Percentiles rank a stretch among this genome's conserved stretches.
These are phyloP conservation scores for Abrostola tripartita DNA, from an alignment of 2,888 invertebrate genomes.

Conservation along the genomic window DNA sequence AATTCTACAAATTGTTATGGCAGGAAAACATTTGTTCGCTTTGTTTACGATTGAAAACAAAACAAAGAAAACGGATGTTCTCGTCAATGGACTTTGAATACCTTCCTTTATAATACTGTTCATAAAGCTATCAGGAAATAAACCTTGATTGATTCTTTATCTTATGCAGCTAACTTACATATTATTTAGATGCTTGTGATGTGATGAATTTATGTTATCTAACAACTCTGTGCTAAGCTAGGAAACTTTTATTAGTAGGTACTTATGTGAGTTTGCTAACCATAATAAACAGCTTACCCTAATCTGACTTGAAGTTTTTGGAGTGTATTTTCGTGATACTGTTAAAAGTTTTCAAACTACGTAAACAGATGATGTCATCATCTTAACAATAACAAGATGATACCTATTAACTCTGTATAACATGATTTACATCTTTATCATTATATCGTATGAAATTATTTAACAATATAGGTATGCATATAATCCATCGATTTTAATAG, in stretches of 20 bases:
- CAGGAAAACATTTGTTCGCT: conserved; percentile 42
- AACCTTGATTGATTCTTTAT: conserved; percentile 17
- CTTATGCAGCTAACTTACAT: not conserved
- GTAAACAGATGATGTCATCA: too few species aligned
- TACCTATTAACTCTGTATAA: too few species aligned
- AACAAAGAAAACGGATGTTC: conserved; percentile 54
- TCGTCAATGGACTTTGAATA: conserved; percentile 18
- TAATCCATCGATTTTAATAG: too few species aligned
- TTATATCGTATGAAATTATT: too few species aligned
- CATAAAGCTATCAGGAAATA: conserved; percentile 19
- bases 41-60: conserved; percentile 54
- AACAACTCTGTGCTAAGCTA: not conserved
- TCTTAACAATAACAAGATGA: too few species aligned
- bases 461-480: too few species aligned
- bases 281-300: not conserved
- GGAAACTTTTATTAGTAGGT: not conserved
- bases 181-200: not conserved
- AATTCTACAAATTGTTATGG: conserved; percentile 20
- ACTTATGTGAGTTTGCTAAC: not conserved
- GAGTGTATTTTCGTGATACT: too few species aligned
- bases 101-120: conserved; percentile 18
- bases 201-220: not conserved
- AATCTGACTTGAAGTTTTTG: not conserved
- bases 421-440: too few species aligned
- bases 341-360: too few species aligned